Percentiles rank a stretch among this genome's conserved stretches.
These are phyloP conservation scores for Nomada ruficornis DNA, from an alignment of 2,888 invertebrate genomes.

Conservation along the genomic window DNA sequence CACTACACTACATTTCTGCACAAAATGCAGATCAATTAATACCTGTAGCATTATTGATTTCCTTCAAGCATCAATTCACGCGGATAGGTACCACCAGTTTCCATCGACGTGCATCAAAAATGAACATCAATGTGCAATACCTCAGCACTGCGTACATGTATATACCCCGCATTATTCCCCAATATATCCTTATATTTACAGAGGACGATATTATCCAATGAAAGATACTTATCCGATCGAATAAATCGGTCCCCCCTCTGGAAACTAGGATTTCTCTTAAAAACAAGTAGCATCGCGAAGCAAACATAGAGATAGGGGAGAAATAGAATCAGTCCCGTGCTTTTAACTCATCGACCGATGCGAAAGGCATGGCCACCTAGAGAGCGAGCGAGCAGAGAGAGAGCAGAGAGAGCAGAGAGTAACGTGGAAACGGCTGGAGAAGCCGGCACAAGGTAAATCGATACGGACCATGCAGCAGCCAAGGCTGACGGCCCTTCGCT, in stretches of 20 bases:
- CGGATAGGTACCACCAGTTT: background rate
- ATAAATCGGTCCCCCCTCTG: background rate
- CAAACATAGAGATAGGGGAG: constrained; percentile 10
- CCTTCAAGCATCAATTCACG: background rate
- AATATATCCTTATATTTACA: background rate
- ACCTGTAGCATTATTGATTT: background rate
- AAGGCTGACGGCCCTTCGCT: constrained; percentile 68
- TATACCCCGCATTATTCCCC: background rate
- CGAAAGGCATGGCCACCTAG: background rate
- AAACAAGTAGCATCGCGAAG: background rate
- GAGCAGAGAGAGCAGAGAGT: background rate
- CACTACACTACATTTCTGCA: too few species aligned
- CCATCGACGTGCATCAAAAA: background rate
- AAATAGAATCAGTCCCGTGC: constrained; percentile 44
- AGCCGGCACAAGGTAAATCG: constrained; percentile 74
- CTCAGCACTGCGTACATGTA: constrained; percentile 1
- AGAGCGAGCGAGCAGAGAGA: background rate
- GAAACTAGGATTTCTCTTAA: background rate
- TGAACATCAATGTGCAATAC: background rate
- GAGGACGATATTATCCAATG: background rate
- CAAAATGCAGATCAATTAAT: too few species aligned
- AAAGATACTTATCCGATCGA: background rate
- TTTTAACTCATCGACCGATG: constrained; percentile 45
- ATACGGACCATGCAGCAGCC: constrained; percentile 74
- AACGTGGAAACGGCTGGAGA: constrained; percentile 60